Evolutionary conservation across 2,113 vertebrate genomes (phyloP), one percentile per base, ranked within the genome.

Genomic region (Maylandia zebra): DNA sequence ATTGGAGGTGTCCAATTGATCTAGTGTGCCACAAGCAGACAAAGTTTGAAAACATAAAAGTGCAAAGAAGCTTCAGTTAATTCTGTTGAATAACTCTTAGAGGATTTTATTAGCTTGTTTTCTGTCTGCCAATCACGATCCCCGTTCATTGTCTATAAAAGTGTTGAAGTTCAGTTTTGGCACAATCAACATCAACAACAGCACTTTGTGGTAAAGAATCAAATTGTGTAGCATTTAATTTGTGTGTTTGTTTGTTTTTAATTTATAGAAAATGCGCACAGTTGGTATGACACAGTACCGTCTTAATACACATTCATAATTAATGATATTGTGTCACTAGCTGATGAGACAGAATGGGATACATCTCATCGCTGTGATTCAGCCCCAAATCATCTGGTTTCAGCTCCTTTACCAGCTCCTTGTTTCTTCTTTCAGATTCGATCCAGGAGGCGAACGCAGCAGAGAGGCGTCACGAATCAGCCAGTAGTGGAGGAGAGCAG

Each of bases 391-490:
- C 61, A 3, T 50, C 24, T 12, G 19, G 17, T 48, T 45, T 12
- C 12, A 11, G 22, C 22, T 76, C 7, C 11, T 30, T 83, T 22
- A 27, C 12, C 24, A 17, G 59, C 17, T 5, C 30, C 14, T 16
- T 16, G 1, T 50, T 41, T 83, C 84, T 66, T 41, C 43, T 48
- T 52, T 80, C 87, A 94, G 90, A 55, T 87, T 57, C 88, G 56
- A 81, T 84, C 87, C 53, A 93, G 86, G 83, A 95, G 90, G 85
- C 93, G 43, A 43, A 93, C 90, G 84, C 93, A 94, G 76, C 93
- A 93, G 53, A 92, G 24, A 71, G 90, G 83, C 4, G 57, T 55
- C 10, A 82, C 83, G 16, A 93, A 89, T 6, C 88, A 86, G 74
- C 80, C 74, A 6, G 41, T 10, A 10, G 59, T 34, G n/a, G 79